Base-by-base conservation (phyloP, 2,888 invertebrate genomes). In the Acleris holmiana region DNA sequence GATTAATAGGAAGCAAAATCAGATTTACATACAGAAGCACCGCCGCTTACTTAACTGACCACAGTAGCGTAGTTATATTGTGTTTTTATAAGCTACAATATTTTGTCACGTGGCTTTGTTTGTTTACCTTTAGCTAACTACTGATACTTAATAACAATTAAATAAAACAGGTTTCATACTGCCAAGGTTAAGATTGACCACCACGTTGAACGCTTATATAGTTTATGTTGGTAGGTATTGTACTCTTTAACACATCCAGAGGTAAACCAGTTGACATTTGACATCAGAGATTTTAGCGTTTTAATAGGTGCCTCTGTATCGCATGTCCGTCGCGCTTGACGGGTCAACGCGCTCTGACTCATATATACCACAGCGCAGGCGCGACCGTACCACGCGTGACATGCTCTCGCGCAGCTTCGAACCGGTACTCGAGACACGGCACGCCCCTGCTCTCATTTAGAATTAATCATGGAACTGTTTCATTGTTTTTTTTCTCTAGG, bases 301-400 rank as follows among this genome's bases (percentile, higher is more conserved):
- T n/a, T 44, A 23, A 51, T 23, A 40, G 67, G 67, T 67, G 66
- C 67, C 72, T 74, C 62, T 44, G 21, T 41, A 46, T n/a, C 58
- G 48, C 25, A 70, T 82, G 85, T 83, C 82, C 83, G 79, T 73
- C 68, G 69, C 68, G 70, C 68, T 72, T 71, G 72, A 73, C 78
- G 78, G 88, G 88, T 89, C 89, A 88, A 85, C 85, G 89, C 76
- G 88, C 89, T 86, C 78, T 86, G 81, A 79, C 69, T 79, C 78
- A 81, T 70, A 74, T 44, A 68, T 69, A 69, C 56, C 23, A 73
- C 66, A 69, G 69, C 66, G 67, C 69, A 66, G 68, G 63, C 61
- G 67, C 67, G 70, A 63, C 63, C 55, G 62, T 46, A 64, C 66
- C 71, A 70, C 73, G 71, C 67, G 62, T 69, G 69, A 69, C 73